A percentile compares a stretch with the other conserved stretches of the same genome.
Evolutionary conservation across 1,140 invertebrate species (phyloP).

Genomic region (Trichonephila clavata): DNA sequence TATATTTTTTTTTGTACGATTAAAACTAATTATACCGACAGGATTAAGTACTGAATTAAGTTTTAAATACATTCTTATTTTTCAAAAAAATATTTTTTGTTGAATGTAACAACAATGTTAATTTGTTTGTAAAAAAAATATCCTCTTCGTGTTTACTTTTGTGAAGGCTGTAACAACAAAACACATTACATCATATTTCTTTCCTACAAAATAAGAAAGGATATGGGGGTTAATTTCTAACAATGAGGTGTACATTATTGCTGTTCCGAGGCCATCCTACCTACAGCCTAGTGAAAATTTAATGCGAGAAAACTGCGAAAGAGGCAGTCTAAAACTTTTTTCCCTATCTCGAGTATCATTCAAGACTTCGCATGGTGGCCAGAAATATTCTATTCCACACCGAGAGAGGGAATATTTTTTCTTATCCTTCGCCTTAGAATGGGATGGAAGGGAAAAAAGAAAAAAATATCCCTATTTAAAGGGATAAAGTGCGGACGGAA

Average conservation of each 20-base stretch:
- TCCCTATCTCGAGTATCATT: neutral
- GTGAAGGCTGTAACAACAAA: neutral
- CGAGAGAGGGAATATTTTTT: neutral
- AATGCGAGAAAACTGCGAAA: neutral
- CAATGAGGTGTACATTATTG: neutral
- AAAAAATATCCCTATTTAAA: slow-evolving; percentile 33
- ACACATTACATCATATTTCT: neutral
- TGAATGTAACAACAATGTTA: neutral
- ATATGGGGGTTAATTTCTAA: neutral
- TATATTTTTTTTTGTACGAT: too few species aligned
- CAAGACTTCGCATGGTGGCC: neutral
- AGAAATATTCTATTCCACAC: slow-evolving; percentile 2
- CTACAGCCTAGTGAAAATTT: neutral
- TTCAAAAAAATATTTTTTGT: neutral
- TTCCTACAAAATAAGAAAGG: neutral
- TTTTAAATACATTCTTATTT: too few species aligned
- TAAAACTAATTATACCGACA: too few species aligned
- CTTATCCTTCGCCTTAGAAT: neutral
- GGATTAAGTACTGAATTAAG: too few species aligned
- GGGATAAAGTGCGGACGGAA: slow-evolving; percentile 20
- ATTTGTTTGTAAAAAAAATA: neutral
- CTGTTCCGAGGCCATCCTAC: neutral
- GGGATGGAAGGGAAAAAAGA: neutral
- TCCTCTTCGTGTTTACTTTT: neutral
- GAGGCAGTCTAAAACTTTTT: neutral